phyloP scores from a whole-genome alignment of 2,113 vertebrate genomes.

The Brachyhypopomus gauderio region DNA sequence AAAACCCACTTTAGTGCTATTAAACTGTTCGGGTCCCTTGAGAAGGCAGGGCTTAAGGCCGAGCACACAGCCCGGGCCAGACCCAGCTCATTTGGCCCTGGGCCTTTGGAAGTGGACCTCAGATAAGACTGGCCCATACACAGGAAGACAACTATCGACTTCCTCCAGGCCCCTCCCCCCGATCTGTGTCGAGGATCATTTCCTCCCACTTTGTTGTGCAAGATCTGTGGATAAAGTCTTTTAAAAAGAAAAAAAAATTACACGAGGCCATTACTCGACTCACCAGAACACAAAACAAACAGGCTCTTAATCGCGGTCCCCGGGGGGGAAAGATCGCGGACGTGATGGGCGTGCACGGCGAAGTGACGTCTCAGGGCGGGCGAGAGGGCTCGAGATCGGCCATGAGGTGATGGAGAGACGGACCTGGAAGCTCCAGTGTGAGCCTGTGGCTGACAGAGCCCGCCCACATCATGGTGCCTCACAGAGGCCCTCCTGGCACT shows the following conservation, averaged over 20 bases:
- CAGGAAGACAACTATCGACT: slow-evolving; percentile 42
- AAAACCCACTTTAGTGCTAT: slow-evolving; percentile 35
- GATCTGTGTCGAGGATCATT: slow-evolving; percentile 50
- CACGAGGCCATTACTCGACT: slow-evolving; percentile 46
- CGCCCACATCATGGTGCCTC: background rate
- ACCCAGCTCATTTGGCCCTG: slow-evolving; percentile 41
- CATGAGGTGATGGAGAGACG: slow-evolving; percentile 8
- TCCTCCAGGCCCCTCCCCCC: slow-evolving; percentile 40
- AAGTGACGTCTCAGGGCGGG: slow-evolving; percentile 8
- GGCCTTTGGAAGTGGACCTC: slow-evolving; percentile 47
- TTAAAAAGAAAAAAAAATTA: slow-evolving; percentile 31
- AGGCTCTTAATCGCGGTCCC: slow-evolving; percentile 27
- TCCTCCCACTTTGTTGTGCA: slow-evolving; percentile 57
- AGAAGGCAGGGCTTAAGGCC: slow-evolving; percentile 1
- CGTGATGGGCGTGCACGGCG: slow-evolving; percentile 36
- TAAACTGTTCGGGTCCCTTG: slow-evolving; percentile 21
- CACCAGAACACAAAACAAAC: slow-evolving; percentile 52
- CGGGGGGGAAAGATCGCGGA: slow-evolving; percentile 28
- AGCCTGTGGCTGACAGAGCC: background rate
- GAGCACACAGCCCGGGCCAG: slow-evolving; percentile 14
- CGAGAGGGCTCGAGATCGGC: background rate
- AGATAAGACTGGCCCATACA: slow-evolving; percentile 50
- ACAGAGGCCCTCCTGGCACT: background rate
- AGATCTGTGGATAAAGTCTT: slow-evolving; percentile 55
- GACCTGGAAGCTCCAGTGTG: slow-evolving; percentile 33